Evolutionary conservation across 2,113 vertebrate genomes (phyloP).

Genomic region (Neomonachus schauinslandi): DNA sequence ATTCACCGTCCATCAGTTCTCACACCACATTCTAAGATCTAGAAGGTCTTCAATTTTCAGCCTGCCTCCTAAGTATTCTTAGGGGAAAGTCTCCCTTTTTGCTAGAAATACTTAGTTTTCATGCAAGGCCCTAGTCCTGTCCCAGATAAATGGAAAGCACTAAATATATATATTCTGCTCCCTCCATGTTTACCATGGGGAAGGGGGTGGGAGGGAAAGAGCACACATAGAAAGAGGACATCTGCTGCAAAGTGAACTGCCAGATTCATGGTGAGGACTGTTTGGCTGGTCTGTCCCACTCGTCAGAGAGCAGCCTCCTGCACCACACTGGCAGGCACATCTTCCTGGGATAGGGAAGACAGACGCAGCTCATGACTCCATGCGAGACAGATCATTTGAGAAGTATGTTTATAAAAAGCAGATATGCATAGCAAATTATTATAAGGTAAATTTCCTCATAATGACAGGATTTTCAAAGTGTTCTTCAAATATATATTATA

Average conservation of each 20-base stretch:
- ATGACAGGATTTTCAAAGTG: not conserved
- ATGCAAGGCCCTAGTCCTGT: slow-evolving; percentile 3
- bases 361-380: not conserved
- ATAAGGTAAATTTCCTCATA: not conserved
- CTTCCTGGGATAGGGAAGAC: not conserved
- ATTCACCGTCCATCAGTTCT: not conserved
- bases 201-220: not conserved
- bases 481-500: not conserved
- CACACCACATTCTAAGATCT: not conserved
- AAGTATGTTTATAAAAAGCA: not conserved
- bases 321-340: not conserved
- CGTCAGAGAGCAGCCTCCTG: not conserved
- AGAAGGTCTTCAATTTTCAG: not conserved
- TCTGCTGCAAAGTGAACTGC: not conserved
- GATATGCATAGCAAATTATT: not conserved
- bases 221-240: not conserved
- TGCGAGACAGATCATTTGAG: not conserved
- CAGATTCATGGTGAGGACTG: not conserved
- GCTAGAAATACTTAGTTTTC: slow-evolving; percentile 27
- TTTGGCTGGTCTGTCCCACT: not conserved
- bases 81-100: slow-evolving; percentile 39
- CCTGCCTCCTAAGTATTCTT: slow-evolving; percentile 31
- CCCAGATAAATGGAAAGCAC: slow-evolving; percentile 58
- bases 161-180: slow-evolving; percentile 48
- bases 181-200: not conserved